Evolutionary conservation across 2,888 invertebrate genomes (phyloP), one percentile per base, ranked within the genome.

Genomic region (Harpalus rubripes): DNA sequence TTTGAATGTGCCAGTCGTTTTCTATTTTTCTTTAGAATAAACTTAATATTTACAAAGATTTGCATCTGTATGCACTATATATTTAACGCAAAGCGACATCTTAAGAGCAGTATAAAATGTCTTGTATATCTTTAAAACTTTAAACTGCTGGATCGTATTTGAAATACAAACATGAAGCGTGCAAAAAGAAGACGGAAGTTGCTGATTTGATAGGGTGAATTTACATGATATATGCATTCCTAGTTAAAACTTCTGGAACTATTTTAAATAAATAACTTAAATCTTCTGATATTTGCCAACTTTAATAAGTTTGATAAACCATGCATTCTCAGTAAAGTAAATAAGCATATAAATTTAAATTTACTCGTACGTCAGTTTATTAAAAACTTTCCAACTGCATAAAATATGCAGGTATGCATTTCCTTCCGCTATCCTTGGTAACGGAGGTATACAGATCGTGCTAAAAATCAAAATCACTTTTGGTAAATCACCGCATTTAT

Each of bases 261-360:
- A 81, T 63, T 59, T 15, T 18, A 81, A 65, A 63, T 81, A 63
- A 63, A 65, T 39, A 80, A 81, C 41, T 80, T 79, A 39, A 39
- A 58, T 59, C 80, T 15, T 80, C 81, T 63, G 81, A 81, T 81
- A 81, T 81, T 63, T 81, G n/a, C 39, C 39, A 63, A 63, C 65
- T 61, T 81, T 81, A 65, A 81, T 44, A 65, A 81, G 65, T 22
- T 68, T n/a, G n/a, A n/a, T n/a, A n/a, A n/a, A n/a, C n/a, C n/a
- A 68, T 74, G 72, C 72, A 74, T 74, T 41, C 72, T 41, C 22
- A 44, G 41, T 22, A 44, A 44, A 74, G 72, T 74, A 74, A 74
- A 74, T 74, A 74, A 44, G 44, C 44, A 44, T 74, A 74, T 74
- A 74, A 74, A 44, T 74, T 74, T 44, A 74, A 74, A 74, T 74